These are phyloP conservation scores for Diadophis punctatus DNA, from an alignment of 2,113 vertebrate species.

Conservation along the genomic window DNA sequence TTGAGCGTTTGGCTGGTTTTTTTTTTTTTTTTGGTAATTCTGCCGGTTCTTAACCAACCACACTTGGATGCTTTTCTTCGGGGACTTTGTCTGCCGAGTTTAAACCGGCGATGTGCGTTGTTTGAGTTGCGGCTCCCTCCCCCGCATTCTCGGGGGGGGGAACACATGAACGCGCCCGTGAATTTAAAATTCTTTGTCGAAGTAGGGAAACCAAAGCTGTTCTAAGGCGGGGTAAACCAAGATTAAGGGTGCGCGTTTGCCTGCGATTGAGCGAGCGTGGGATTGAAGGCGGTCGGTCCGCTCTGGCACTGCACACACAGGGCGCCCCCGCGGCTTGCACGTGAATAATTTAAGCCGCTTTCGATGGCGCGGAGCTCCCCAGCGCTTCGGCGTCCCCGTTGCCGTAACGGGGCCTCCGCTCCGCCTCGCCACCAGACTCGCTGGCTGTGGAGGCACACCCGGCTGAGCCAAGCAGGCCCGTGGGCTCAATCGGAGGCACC, in stretches of 20 bases:
- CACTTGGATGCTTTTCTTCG: not conserved
- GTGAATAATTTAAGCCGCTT: not conserved
- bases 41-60: constrained; percentile 54
- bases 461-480: constrained; percentile 34
- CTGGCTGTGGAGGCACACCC: not conserved
- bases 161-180: not conserved
- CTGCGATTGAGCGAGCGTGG: constrained; percentile 20
- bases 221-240: not conserved
- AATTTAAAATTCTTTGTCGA: not conserved
- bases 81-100: not conserved
- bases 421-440: constrained; percentile 21
- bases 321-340: constrained; percentile 30
- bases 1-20: constrained; percentile 34
- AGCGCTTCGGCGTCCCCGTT: not conserved
- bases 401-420: not conserved
- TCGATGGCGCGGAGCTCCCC: not conserved
- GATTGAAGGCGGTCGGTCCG: constrained; percentile 7
- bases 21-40: constrained; percentile 43
- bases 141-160: not conserved
- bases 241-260: not conserved
- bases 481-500: constrained; percentile 43
- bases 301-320: not conserved
- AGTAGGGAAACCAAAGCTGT: not conserved
- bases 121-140: not conserved
- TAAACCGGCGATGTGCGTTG: not conserved